phyloP scores from a whole-genome alignment of 2,113 vertebrate genomes.

The Hylia prasina region DNA sequence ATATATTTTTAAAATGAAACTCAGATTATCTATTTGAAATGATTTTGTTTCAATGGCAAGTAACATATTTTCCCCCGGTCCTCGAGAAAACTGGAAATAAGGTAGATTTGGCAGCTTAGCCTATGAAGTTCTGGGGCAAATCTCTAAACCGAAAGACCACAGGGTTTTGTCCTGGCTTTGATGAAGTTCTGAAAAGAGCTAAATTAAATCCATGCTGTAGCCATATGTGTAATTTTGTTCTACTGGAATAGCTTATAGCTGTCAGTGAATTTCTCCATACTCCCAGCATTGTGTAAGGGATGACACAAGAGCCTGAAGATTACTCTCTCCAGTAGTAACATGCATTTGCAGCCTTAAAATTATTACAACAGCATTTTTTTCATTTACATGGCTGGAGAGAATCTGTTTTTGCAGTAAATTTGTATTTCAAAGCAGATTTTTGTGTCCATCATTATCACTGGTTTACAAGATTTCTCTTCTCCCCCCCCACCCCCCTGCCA shows the following conservation, averaged over 20 bases:
- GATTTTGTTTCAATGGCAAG: not conserved
- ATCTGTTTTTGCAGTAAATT: constrained; percentile 55
- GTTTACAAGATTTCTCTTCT: constrained; percentile 53
- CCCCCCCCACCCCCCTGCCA: accelerated
- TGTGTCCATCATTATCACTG: constrained; percentile 35
- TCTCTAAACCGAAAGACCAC: not conserved
- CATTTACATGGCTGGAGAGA: constrained; percentile 47
- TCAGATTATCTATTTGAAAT: not conserved
- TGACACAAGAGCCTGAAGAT: constrained; percentile 27
- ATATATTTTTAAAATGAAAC: not conserved
- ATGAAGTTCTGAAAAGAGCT: constrained; percentile 35
- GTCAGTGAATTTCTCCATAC: constrained; percentile 44
- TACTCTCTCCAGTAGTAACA: constrained; percentile 16
- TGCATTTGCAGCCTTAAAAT: constrained; percentile 38
- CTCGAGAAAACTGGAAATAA: not conserved
- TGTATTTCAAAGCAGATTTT: constrained; percentile 59
- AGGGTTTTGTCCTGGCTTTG: constrained; percentile 8
- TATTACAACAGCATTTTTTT: constrained; percentile 58
- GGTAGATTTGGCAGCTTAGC: not conserved
- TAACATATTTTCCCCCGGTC: not conserved
- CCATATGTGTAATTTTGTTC: constrained; percentile 40
- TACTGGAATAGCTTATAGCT: constrained; percentile 21
- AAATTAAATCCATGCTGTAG: constrained; percentile 20
- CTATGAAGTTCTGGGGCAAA: not conserved
- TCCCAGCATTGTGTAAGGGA: constrained; percentile 21